These are phyloP conservation scores for Homarus gammarus DNA, from an alignment of 2,888 invertebrate genomes.

Conservation along the genomic window DNA sequence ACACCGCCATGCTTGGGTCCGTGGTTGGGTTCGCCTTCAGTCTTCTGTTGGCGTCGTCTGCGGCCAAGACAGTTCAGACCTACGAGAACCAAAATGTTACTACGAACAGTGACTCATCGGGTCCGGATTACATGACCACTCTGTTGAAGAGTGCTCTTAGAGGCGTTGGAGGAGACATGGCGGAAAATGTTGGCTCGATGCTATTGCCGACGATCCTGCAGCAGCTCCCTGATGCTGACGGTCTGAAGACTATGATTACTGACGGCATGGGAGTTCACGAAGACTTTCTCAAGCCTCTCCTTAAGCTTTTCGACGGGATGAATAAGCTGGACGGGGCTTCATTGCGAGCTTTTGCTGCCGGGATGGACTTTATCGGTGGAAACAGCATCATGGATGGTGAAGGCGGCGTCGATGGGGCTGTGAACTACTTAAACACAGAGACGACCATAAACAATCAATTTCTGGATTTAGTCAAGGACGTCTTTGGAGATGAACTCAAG, in stretches of 20 bases:
- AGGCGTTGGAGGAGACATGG: not conserved
- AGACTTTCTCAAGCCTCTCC: constrained; percentile 30
- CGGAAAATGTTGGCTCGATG: not conserved
- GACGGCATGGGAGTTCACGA: constrained; percentile 37
- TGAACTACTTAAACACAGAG: not conserved
- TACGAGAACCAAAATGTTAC: not conserved
- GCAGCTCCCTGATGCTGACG: constrained; percentile 3
- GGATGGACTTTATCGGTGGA: not conserved
- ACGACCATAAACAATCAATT: not conserved
- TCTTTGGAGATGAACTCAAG: constrained; percentile 20
- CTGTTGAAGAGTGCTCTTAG: not conserved
- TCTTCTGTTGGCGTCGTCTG: not conserved
- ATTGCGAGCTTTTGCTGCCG: not conserved
- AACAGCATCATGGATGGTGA: not conserved
- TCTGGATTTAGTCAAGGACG: constrained; percentile 19
- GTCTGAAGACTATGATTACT: not conserved
- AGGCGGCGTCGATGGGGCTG: not conserved
- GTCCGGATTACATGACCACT: not conserved
- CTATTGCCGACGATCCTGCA: constrained; percentile 8
- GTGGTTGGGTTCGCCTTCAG: not conserved
- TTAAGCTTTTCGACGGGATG: not conserved
- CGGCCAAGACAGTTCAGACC: not conserved
- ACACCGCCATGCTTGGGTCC: not conserved
- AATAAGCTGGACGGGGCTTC: not conserved
- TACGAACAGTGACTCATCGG: not conserved